Evolutionary conservation across 2,888 invertebrate species (phyloP).

Genomic region (Nasonovia ribisnigri): DNA sequence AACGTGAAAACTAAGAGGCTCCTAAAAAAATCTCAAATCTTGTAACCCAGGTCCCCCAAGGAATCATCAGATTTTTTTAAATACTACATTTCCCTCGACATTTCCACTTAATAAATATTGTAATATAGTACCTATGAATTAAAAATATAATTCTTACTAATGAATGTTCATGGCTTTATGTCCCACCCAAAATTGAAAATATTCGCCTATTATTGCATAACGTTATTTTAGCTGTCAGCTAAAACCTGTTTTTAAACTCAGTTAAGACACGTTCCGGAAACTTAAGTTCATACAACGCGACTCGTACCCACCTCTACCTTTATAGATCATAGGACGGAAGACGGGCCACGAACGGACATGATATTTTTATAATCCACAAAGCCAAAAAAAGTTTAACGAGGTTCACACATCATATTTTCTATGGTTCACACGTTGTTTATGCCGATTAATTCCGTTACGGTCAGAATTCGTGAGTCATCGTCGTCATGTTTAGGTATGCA

Average conservation of each 20-base stretch:
- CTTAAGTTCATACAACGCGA: neutral
- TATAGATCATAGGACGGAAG: neutral
- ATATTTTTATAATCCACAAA: neutral
- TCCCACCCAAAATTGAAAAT: too few relatives aligned
- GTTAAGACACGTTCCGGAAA: neutral
- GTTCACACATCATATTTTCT: too few relatives aligned
- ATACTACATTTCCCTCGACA: too few relatives aligned
- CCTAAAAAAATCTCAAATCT: too few relatives aligned
- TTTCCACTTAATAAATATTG: too few relatives aligned
- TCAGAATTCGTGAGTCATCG: neutral
- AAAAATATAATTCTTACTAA: too few relatives aligned
- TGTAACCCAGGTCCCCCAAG: too few relatives aligned
- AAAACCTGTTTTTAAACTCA: neutral
- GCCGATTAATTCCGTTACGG: neutral
- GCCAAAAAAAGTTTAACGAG: neutral
- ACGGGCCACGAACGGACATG: too few relatives aligned
- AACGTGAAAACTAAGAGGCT: too few relatives aligned
- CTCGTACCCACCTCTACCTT: neutral
- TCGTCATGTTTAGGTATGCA: neutral
- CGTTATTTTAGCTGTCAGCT: neutral
- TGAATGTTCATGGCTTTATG: too few relatives aligned
- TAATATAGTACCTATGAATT: too few relatives aligned
- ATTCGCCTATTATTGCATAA: neutral
- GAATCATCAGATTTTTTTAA: too few relatives aligned
- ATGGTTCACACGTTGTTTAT: neutral